Conservation (phyloP, 2,113 vertebrate species). For the Spizaetus ornatus region DNA sequence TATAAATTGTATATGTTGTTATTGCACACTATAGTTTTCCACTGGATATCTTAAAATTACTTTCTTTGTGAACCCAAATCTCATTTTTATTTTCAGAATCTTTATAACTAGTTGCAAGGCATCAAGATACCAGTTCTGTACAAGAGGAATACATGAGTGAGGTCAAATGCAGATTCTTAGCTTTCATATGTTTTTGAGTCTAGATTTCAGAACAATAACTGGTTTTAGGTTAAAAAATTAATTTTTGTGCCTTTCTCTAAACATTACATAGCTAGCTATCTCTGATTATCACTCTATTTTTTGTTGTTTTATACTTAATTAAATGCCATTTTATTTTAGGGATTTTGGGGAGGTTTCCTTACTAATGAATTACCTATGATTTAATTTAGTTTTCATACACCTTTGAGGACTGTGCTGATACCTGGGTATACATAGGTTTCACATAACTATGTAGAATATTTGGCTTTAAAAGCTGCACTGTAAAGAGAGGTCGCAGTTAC, state of each 20-base stretch:
- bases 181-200: not conserved
- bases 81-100: not conserved
- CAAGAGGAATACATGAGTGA: not conserved
- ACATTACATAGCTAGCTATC: not conserved
- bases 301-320: not conserved
- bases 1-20: not conserved
- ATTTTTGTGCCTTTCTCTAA: not conserved
- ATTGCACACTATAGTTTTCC: not conserved
- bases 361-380: not conserved
- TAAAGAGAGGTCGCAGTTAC: not conserved
- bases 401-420: not conserved
- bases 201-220: not conserved
- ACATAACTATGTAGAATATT: not conserved
- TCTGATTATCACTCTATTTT: not conserved
- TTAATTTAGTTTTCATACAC: not conserved
- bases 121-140: not conserved
- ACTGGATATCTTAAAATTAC: not conserved
- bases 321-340: not conserved
- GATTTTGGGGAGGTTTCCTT: accelerated
- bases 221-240: not conserved
- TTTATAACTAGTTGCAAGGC: not conserved
- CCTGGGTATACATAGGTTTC: not conserved
- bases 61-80: not conserved
- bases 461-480: not conserved
- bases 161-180: not conserved